Conservation (phyloP, 2,797 vertebrate species). For the Pseudochirops corinnae region DNA sequence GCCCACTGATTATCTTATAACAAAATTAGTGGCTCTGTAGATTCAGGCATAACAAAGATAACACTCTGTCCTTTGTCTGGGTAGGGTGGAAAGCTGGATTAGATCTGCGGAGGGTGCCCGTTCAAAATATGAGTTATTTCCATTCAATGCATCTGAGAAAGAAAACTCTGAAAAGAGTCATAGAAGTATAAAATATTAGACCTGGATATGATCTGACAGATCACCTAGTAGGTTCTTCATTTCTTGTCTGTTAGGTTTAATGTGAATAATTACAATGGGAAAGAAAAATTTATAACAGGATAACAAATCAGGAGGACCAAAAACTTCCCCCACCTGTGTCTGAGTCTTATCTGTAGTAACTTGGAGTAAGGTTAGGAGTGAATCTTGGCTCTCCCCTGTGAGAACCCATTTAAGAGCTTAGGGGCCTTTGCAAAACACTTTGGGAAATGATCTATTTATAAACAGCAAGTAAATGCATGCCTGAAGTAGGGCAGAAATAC, state of each 20-base stretch:
- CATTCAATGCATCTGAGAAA: slow-evolving; percentile 7
- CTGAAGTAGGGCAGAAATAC: background rate
- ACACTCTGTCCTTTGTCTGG: background rate
- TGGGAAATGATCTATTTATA: background rate
- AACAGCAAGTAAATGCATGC: background rate
- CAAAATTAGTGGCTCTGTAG: slow-evolving; percentile 4
- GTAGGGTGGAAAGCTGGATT: background rate
- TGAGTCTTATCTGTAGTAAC: background rate
- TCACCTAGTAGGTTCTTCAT: background rate
- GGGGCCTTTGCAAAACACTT: background rate
- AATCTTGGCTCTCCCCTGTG: background rate
- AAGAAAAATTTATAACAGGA: background rate
- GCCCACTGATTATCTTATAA: background rate
- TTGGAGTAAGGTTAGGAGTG: background rate
- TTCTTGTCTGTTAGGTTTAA: background rate
- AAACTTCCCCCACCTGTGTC: background rate
- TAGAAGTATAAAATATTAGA: background rate
- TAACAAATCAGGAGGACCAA: background rate
- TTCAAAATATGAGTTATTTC: background rate
- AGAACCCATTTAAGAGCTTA: background rate
- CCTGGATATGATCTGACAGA: background rate
- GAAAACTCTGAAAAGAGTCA: background rate
- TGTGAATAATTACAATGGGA: background rate
- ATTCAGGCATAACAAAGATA: slow-evolving; percentile 19
- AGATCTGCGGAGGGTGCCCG: slow-evolving; percentile 6